Evolutionary conservation across 2,113 vertebrate genomes (phyloP).

Genomic region (Tonatia bakeri): DNA sequence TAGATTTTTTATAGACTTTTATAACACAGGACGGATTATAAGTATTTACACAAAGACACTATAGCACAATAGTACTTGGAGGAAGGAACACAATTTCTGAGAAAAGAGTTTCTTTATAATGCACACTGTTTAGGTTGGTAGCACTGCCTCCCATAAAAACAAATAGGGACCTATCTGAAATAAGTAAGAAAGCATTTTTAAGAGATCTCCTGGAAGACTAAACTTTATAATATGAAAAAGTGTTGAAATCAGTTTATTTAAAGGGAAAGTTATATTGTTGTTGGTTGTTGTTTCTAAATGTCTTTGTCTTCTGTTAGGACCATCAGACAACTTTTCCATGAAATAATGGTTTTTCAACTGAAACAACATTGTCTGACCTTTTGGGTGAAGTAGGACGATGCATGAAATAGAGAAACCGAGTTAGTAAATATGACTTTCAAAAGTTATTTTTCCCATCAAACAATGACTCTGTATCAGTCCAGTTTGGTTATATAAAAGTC

Average conservation of each 20-base stretch:
- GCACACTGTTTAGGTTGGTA: conserved; percentile 57
- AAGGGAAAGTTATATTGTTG: conserved; percentile 1
- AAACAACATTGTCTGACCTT: not conserved
- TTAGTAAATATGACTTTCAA: not conserved
- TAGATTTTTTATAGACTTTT: conserved; percentile 75
- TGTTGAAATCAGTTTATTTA: not conserved
- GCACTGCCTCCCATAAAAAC: conserved; percentile 50
- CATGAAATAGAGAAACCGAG: not conserved
- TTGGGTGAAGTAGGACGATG: not conserved
- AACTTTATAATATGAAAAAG: conserved; percentile 44
- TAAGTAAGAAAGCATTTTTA: conserved; percentile 49
- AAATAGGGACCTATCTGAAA: not conserved
- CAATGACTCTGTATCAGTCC: not conserved
- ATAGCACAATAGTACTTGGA: conserved; percentile 60
- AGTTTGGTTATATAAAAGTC: conserved; percentile 40
- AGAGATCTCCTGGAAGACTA: conserved; percentile 15
- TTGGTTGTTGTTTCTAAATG: not conserved
- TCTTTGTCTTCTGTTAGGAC: conserved; percentile 17
- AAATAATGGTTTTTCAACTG: not conserved
- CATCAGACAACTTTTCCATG: not conserved
- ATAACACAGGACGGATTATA: conserved; percentile 69
- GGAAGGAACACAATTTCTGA: conserved; percentile 46
- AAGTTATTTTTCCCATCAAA: not conserved
- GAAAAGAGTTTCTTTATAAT: conserved; percentile 67
- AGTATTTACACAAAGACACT: conserved; percentile 72